Conservation (phyloP, 1,140 invertebrate species). For the Bombus polaris region DNA sequence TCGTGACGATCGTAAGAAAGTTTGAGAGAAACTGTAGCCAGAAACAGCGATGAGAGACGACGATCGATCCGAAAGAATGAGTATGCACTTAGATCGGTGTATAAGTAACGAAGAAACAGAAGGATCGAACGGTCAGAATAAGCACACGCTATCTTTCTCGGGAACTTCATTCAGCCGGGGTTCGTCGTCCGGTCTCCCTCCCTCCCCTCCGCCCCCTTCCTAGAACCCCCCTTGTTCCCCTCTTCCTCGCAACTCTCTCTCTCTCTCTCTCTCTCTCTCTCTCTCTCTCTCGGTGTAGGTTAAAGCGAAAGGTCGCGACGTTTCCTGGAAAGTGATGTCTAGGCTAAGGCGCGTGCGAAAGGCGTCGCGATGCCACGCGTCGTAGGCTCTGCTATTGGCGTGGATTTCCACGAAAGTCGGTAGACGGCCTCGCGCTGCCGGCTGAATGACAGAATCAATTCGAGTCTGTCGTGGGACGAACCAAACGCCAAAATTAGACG, state of each 20-base stretch:
- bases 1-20: not conserved
- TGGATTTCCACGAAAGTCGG: slow-evolving; percentile 60
- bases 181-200: not conserved
- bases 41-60: not conserved
- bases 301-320: slow-evolving; percentile 15
- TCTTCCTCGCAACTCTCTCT: too few species aligned
- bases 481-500: slow-evolving; percentile 76
- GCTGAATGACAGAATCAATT: slow-evolving; percentile 66
- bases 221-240: too few species aligned
- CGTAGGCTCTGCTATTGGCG: slow-evolving; percentile 37
- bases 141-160: not conserved
- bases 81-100: not conserved
- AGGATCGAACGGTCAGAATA: not conserved
- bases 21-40: not conserved
- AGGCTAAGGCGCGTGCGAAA: slow-evolving; percentile 1
- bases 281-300: not conserved
- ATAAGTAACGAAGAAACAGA: not conserved
- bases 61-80: not conserved
- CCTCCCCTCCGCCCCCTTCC: too few species aligned
- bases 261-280: too few species aligned
- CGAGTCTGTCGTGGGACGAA: slow-evolving; percentile 51
- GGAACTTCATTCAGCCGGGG: slow-evolving; percentile 11
- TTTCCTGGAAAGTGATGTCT: slow-evolving; percentile 13
- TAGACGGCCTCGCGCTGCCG: slow-evolving; percentile 39
- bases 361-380: slow-evolving; percentile 44